Percentiles rank a stretch among this genome's conserved stretches.
These are phyloP conservation scores for Phenganax marumi DNA, from an alignment of 92 coral and sea anemone genomes.

Conservation along the genomic window DNA sequence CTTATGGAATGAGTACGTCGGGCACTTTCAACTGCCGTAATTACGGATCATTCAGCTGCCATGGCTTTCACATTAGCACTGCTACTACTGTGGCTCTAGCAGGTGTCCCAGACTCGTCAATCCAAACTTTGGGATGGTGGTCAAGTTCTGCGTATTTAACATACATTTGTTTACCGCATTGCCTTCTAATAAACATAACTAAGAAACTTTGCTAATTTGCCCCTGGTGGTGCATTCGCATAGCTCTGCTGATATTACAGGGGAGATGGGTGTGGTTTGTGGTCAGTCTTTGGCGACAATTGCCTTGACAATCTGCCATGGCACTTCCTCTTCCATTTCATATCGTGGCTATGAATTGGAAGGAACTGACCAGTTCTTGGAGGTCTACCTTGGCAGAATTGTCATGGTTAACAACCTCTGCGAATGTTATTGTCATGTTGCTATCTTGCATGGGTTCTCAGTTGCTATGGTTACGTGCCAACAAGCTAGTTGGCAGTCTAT, in stretches of 20 bases:
- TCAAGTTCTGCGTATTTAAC: constrained; percentile 39
- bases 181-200: neutral
- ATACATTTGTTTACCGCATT: constrained; percentile 40
- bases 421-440: too few relatives aligned
- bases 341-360: too few relatives aligned
- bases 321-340: neutral
- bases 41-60: constrained; percentile 47
- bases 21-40: constrained; percentile 13
- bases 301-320: neutral
- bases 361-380: too few relatives aligned
- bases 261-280: neutral
- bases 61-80: constrained; percentile 46
- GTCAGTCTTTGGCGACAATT: neutral
- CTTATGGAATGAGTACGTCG: constrained; percentile 22
- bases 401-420: too few relatives aligned
- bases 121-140: constrained; percentile 53
- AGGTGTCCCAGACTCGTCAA: constrained; percentile 41
- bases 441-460: too few relatives aligned
- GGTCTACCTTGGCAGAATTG: too few relatives aligned
- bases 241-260: neutral
- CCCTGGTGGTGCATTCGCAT: neutral
- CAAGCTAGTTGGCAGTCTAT: too few relatives aligned
- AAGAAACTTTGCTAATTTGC: constrained; percentile 2
- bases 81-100: constrained; percentile 38
- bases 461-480: too few relatives aligned